Conservation (phyloP, 2,888 invertebrate species). For the Phortica magna region DNA sequence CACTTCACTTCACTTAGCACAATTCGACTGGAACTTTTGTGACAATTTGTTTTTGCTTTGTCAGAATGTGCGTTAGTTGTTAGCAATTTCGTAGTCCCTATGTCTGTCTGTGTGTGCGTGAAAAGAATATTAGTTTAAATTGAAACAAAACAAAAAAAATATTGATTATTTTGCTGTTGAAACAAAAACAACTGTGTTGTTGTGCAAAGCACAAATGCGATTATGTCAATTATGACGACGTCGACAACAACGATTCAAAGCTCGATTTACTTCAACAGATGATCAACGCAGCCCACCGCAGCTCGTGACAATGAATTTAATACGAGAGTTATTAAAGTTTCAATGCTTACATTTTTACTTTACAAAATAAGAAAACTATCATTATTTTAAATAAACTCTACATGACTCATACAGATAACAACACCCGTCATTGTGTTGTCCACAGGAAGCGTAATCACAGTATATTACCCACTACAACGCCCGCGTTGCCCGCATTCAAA, state of each 20-base stretch:
- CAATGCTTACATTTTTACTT: background rate
- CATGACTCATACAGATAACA: background rate
- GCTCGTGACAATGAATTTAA: background rate
- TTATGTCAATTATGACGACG: background rate
- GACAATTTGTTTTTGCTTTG: background rate
- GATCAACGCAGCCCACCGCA: background rate
- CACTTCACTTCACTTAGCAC: too few species aligned
- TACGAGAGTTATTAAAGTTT: background rate
- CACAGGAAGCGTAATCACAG: slow-evolving; percentile 23
- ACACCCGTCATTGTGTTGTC: background rate
- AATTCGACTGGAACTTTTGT: too few species aligned
- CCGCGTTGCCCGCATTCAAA: background rate
- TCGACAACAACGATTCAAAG: background rate
- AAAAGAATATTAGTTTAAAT: background rate
- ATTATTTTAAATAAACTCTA: background rate
- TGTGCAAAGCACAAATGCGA: background rate
- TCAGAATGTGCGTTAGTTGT: background rate
- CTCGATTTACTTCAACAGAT: background rate
- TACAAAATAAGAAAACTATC: background rate
- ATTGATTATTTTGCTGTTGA: background rate
- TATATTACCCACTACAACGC: background rate
- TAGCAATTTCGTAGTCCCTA: background rate
- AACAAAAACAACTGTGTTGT: background rate
- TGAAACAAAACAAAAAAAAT: background rate
- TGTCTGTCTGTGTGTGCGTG: background rate